phyloP scores from a whole-genome alignment of 2,113 vertebrate genomes.

The Fregata magnificens region DNA sequence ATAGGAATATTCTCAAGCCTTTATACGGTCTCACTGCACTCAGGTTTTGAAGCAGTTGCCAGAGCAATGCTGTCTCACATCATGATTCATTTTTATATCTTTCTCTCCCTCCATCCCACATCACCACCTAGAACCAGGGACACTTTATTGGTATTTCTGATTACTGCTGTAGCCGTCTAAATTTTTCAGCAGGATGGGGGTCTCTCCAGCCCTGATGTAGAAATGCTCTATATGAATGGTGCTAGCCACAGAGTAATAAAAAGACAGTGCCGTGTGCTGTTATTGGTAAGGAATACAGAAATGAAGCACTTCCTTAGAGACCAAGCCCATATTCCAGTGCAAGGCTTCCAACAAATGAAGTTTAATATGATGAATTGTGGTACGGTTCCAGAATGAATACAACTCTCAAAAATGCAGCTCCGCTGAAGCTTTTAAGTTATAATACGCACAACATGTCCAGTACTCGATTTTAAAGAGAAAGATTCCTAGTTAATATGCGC shows the following conservation, averaged over 20 bases:
- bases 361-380: conserved; percentile 77
- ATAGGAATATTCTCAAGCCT: conserved; percentile 69
- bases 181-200: conserved; percentile 79
- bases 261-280: conserved; percentile 48
- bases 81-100: conserved; percentile 86
- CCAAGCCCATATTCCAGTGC: conserved; percentile 68
- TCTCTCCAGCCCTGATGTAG: conserved; percentile 70
- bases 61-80: conserved; percentile 73
- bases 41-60: conserved; percentile 76
- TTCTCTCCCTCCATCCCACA: conserved; percentile 77
- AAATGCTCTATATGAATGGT: conserved; percentile 39
- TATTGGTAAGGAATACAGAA: conserved; percentile 68
- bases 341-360: conserved; percentile 76
- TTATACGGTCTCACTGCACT: conserved; percentile 64
- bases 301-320: conserved; percentile 72
- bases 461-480: neutral
- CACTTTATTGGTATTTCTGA: conserved; percentile 85
- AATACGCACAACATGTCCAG: conserved; percentile 16
- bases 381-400: conserved; percentile 41
- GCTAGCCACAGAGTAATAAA: conserved; percentile 72
- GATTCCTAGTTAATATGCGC: neutral
- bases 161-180: conserved; percentile 78
- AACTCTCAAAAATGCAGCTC: conserved; percentile 63
- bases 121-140: conserved; percentile 76
- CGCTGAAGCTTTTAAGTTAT: conserved; percentile 55